phyloP scores from a whole-genome alignment of 2,888 invertebrate genomes.

The Tenthredo distinguenda region DNA sequence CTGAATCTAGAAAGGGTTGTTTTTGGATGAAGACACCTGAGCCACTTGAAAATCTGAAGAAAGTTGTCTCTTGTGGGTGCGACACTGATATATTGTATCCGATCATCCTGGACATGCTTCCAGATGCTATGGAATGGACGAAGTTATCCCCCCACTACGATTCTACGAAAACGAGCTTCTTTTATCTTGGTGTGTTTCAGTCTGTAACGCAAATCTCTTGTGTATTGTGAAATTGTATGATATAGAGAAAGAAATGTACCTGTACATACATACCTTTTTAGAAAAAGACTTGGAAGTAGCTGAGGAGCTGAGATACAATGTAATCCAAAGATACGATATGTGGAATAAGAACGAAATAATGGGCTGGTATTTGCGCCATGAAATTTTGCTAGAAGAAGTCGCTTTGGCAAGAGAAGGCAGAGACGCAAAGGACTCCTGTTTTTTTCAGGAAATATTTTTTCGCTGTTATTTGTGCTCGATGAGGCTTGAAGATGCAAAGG shows the following conservation, averaged over 20 bases:
- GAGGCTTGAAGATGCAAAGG: not conserved
- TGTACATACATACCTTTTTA: not conserved
- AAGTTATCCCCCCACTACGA: not conserved
- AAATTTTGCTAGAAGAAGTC: not conserved
- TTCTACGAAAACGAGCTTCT: not conserved
- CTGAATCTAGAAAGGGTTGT: not conserved
- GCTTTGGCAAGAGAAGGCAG: not conserved
- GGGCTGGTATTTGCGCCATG: not conserved
- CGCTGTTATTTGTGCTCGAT: not conserved
- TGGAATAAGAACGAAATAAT: not conserved
- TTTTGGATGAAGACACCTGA: not conserved
- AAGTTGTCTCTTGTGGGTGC: not conserved
- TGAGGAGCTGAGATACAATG: not conserved
- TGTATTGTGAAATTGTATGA: not conserved
- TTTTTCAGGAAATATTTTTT: not conserved
- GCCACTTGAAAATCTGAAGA: not conserved
- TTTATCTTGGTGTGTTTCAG: not conserved
- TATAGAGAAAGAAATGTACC: not conserved
- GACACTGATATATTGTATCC: not conserved
- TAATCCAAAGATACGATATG: not conserved
- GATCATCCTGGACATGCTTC: not conserved
- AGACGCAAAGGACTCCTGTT: not conserved
- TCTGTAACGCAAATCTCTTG: not conserved
- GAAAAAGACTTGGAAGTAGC: slow-evolving; percentile 10
- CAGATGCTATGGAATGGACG: not conserved